Base-by-base conservation (phyloP, 2,888 invertebrate species). In the Cheilosia impressa region DNA sequence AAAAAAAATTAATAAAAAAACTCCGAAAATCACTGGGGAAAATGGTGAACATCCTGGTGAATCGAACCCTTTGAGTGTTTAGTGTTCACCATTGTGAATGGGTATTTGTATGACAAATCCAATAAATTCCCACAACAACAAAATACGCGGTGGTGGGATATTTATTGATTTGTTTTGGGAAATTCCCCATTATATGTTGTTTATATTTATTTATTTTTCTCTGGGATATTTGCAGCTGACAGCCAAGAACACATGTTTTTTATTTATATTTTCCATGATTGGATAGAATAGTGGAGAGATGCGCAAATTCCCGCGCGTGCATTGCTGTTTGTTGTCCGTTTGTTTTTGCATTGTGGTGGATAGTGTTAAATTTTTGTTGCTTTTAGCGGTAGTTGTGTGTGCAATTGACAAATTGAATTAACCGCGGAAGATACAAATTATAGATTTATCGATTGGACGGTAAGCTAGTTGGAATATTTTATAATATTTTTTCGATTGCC, bases 111-210 rank as follows among this genome's bases (percentile, higher is more conserved):
- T 73, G 80, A 73, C 80, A 66, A 73, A 73, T 66, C 19, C 73
- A 73, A 60, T 71, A 58, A 69, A 43, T 65, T 72, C 34, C 9
- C 10, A 58, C 72, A 72, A 79, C 72, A 79, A 72, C 71, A 71
- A 79, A 79, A 17, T 31, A 43, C 58, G 22, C 58, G 60, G 55
- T 66, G 73, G 73, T 73, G 66, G 80, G 73, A 66, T 63, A 47
- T 65, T 72, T 66, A 72, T 73, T 27, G 73, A 72, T 80, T 80
- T 80, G 80, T 80, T 80, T 53, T 80, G 68, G 80, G 80, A 66
- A 43, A 55, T 80, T 62, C 53, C 22, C 38, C 19, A 2, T n/a
- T n/a, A n/a, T n/a, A 34, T 55, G 9, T 55, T 63, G 31, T 24
- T 55, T 55, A 13, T 15, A 13, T 31, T 0, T 31, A 6, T 13